Base-by-base conservation (phyloP, 2,888 invertebrate genomes). In the Mamestra brassicae region DNA sequence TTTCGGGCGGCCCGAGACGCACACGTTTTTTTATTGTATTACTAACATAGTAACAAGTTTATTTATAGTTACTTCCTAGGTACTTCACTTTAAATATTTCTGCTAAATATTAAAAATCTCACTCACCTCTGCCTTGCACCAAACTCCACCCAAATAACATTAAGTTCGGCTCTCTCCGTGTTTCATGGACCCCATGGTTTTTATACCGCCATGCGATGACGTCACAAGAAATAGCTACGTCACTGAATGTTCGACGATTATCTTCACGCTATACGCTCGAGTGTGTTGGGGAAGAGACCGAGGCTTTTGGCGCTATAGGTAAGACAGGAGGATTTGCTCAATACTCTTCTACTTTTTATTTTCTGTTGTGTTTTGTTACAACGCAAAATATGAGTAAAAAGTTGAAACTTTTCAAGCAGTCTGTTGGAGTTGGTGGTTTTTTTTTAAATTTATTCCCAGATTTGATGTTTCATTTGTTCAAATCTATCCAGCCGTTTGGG, bases 161-260 rank as follows among this genome's bases (percentile, higher is more conserved):
- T 82, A 85, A 77, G 78, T 80, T 84, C 36, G 74, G 69, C 80
- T 71, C 70, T 45, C 85, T 62, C 69, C 36, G 15, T 68, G 38
- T 71, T 84, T 77, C 77, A 81, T 78, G 54, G 71, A 47, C 57
- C 61, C 67, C 73, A 78, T 78, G 80, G 81, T 75, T 83, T 85
- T 83, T 74, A 55, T 66, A 50, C 63, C 11, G 52, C 62, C 73
- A 5, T 42, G 50, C 36, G 67, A 54, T 81, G 83, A 81, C 83
- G 78, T 83, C 78, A 57, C 15, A 42, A 47, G 10, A 15, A 61
- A 45, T 54, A 11, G 58, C 72, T 63, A 63, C 77, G 66, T 81
- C 82, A 77, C 60, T 42, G 58, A 17, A 55, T 60, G 6, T 55
- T 11, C 17, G 34, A n/a, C 7, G 38, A 72, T 70, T 63, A 69